Evolutionary conservation across 2,113 vertebrate species (phyloP), one percentile per base, ranked within the genome.

Genomic region (Etia nguti): DNA sequence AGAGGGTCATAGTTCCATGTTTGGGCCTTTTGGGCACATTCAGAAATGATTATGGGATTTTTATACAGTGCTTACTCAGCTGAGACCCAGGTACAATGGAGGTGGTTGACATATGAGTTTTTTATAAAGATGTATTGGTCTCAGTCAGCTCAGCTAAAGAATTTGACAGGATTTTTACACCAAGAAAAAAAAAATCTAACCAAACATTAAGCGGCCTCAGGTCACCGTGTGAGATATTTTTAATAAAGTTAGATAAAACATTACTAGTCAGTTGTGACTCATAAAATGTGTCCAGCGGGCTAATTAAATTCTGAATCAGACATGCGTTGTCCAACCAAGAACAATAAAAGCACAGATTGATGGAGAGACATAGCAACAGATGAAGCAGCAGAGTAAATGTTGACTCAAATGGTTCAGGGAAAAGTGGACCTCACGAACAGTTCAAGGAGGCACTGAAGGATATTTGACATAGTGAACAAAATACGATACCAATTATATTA

Each of bases 41-140:
- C 88, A 93, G 87, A 90, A 94, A 90, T 85, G 54, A 94, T 95
- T 92, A 92, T 60, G 34, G 87, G 91, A 93, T 93, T 94, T 94
- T 86, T 81, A 8, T 46, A 43, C 68, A n/a, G 81, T 93, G 93
- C 90, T 94, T 94, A 88, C 52, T 93, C 92, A 93, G 92, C 89
- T 92, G 93, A 93, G 86, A 70, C 65, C 52, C 8, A 6, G 60
- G 41, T 68, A 24, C 24, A 77, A 84, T 82, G 80, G 88, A 92
- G 75, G 87, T 55, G 86, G 70, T 81, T 55, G 85, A 93, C 88
- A 89, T 10, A 68, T 46, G 81, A 65, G 81, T 73, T 36, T 89
- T 77, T 73, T 88, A 79, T 91, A 52, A 81, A 77, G 80, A 46
- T 50, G 81, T 52, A 46, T 57, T 41, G n/a, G 75, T 87, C 87